A percentile compares a stretch with the other conserved stretches of the same genome.
Conservation (phyloP, 2,797 vertebrate species). For the Sebastes nivosus region DNA sequence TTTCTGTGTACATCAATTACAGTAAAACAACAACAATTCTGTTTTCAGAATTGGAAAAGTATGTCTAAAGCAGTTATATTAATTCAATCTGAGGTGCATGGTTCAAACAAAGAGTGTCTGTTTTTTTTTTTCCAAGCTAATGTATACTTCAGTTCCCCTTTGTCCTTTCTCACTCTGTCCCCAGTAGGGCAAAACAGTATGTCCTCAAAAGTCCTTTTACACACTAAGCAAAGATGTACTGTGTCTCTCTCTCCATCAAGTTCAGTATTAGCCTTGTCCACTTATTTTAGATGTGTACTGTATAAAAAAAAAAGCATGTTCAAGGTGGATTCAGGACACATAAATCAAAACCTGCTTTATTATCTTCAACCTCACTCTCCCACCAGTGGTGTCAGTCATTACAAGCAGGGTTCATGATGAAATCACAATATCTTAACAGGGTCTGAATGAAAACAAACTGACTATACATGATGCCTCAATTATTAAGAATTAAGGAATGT, state of each 20-base stretch:
- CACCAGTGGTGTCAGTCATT: not conserved
- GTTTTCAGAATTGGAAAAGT: not conserved
- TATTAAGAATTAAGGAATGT: not conserved
- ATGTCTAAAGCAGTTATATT: not conserved
- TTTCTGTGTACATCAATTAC: not conserved
- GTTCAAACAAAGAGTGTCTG: not conserved
- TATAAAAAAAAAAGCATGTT: not conserved
- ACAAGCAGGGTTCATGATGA: not conserved
- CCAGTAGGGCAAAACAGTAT: not conserved
- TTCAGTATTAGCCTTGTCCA: not conserved
- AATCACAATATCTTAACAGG: not conserved
- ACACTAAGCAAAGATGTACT: not conserved
- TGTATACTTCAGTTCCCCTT: not conserved
- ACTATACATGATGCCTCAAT: not conserved
- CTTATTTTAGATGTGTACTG: not conserved
- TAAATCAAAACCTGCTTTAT: not conserved
- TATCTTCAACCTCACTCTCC: not conserved
- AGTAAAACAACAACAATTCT: not conserved
- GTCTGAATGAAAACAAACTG: not conserved
- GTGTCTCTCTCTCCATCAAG: not conserved
- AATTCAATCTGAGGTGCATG: not conserved
- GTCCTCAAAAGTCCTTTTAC: not conserved
- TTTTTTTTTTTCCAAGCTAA: not conserved
- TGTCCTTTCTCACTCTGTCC: not conserved
- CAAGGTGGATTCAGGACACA: not conserved